These are phyloP conservation scores for Alethe castanea DNA, from an alignment of 2,113 vertebrate genomes.

Conservation along the genomic window DNA sequence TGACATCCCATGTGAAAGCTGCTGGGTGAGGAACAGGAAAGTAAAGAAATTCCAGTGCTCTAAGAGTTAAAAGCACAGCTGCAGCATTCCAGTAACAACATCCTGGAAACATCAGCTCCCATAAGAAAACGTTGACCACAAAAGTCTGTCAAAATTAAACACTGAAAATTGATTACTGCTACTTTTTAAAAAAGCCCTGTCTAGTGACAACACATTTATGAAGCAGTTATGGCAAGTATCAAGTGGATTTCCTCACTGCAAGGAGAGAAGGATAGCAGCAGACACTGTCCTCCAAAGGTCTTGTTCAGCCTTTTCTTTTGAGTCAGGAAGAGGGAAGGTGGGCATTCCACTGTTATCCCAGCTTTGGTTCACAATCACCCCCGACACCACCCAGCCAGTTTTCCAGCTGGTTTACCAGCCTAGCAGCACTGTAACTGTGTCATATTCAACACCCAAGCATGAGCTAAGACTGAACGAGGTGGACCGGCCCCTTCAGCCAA, in stretches of 20 bases:
- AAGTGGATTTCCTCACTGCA: background rate
- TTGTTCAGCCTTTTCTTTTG: background rate
- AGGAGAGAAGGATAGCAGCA: background rate
- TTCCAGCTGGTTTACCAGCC: background rate
- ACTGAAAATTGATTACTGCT: background rate
- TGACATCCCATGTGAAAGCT: background rate
- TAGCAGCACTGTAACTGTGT: background rate
- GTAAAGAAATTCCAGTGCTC: background rate
- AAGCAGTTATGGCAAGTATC: background rate
- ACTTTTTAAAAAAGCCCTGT: background rate
- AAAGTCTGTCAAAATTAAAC: slow-evolving; percentile 25
- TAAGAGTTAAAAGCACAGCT: slow-evolving; percentile 43
- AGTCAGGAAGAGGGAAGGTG: background rate
- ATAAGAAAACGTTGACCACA: slow-evolving; percentile 35
- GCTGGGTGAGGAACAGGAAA: background rate
- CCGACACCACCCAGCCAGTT: background rate
- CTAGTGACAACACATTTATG: background rate
- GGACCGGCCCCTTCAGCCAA: background rate
- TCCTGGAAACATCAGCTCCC: slow-evolving; percentile 14
- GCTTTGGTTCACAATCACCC: background rate
- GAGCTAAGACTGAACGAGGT: background rate
- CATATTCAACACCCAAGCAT: background rate
- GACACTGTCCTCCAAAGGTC: background rate
- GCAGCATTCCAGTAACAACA: slow-evolving; percentile 28
- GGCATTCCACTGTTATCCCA: background rate